Percentiles rank a stretch among this genome's conserved stretches.
Conservation (phyloP, 2,113 vertebrate genomes). For the Melanocharis versteri region DNA sequence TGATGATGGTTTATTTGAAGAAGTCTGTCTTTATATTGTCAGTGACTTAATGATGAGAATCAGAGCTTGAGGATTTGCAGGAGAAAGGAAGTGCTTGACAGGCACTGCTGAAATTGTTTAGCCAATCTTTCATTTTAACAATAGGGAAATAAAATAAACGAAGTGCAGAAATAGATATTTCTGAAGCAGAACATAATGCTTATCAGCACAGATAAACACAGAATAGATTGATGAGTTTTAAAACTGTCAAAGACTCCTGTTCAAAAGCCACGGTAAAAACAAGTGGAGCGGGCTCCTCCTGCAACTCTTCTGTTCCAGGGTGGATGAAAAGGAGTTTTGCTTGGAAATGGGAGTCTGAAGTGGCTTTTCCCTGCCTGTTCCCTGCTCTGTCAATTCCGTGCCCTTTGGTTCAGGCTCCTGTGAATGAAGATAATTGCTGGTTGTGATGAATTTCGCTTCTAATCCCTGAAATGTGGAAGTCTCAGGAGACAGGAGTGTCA, state of each 20-base stretch:
- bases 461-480: background rate
- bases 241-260: background rate
- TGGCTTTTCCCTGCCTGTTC: background rate
- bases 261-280: background rate
- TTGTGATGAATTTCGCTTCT: accelerated
- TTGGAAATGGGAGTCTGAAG: background rate
- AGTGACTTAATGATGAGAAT: conserved; percentile 50
- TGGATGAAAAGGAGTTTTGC: background rate
- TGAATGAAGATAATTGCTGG: background rate
- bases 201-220: conserved; percentile 47
- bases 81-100: conserved; percentile 14
- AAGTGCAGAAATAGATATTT: conserved; percentile 41
- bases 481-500: background rate
- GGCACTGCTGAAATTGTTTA: background rate
- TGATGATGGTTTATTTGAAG: conserved; percentile 28
- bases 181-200: conserved; percentile 9
- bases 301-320: background rate
- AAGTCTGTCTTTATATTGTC: conserved; percentile 25
- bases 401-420: background rate
- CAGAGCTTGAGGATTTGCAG: conserved; percentile 38
- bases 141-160: conserved; percentile 40
- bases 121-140: conserved; percentile 45
- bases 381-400: background rate
- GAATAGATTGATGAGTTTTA: background rate
- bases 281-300: background rate